Evolutionary conservation across 1,140 invertebrate genomes (phyloP), one percentile per base, ranked within the genome.

Genomic region (Conus ventricosus): DNA sequence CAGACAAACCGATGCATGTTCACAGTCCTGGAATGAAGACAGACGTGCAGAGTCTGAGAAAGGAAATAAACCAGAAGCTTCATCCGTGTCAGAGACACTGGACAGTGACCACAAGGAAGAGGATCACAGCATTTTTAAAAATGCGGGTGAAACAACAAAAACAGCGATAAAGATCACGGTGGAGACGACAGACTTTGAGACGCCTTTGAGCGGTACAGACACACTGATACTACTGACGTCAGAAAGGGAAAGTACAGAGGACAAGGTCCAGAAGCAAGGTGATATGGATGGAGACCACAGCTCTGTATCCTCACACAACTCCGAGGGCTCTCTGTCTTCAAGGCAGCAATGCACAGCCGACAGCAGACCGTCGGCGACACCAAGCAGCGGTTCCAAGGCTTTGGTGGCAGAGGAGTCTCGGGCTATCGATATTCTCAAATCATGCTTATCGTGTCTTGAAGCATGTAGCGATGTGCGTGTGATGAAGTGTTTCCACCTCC

Each of bases 401-500:
- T 82, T 51, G 51, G n/a, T 25, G 17, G n/a, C 4, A 5, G 53
- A 57, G 17, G 82, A 83, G 57, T n/a, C n/a, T 15, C 53, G 20
- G 53, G 57, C 39, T 17, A 51, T 87, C 0, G 23, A 17, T 51
- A 39, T 87, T 4, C 85, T 87, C 51, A 51, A 57, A 71, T 57
- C 85, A 8, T 87, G 85, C 60, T 67, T 53, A n/a, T 51, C 55
- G 51, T 87, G 85, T 54, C 71, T 55, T 39, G 27, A 8, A 54
- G 53, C 53, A 15, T 80, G 25, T n/a, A 2, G 15, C 11, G 85
- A 87, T 6, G 39, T 87, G 67, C 76, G 20, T 15, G 25, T 87
- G 71, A 25, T 87, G 71, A 51, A 75, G 63, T 87, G 85, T 39
- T 87, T 87, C 27, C 85, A 87, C 53, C 15, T 76, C 0, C n/a